Conservation (phyloP, 2,113 vertebrate genomes). For the Lycocorax pyrrhopterus region DNA sequence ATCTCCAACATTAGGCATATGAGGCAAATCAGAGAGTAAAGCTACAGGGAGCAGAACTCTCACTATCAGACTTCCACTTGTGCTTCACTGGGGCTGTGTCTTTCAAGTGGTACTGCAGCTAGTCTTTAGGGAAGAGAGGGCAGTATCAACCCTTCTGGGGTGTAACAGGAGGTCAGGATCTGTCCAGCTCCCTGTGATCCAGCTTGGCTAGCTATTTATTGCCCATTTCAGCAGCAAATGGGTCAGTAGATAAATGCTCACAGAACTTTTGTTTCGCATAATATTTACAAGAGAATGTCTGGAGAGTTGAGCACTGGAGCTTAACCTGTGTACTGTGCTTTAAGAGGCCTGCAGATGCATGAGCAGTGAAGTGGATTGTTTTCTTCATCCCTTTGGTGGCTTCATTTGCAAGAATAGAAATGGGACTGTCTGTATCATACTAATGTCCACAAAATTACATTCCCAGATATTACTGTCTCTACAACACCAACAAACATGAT, state of each 20-base stretch:
- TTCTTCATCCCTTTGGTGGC: not conserved
- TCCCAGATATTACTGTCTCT: not conserved
- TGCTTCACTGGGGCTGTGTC: not conserved
- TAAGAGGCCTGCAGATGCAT: not conserved
- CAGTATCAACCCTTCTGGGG: not conserved
- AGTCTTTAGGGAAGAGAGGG: not conserved
- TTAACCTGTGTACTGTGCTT: not conserved
- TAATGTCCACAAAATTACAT: not conserved
- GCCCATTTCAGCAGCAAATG: not conserved
- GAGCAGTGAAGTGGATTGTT: not conserved
- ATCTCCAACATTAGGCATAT: not conserved
- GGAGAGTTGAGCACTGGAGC: not conserved
- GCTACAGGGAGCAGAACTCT: not conserved
- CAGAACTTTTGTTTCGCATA: not conserved
- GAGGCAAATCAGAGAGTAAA: not conserved
- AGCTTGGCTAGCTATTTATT: not conserved
- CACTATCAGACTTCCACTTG: not conserved
- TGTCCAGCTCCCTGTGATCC: not conserved
- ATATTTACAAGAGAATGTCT: not conserved
- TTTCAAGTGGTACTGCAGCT: not conserved
- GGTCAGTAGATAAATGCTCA: not conserved
- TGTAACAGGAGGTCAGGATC: not conserved
- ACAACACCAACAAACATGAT: not conserved
- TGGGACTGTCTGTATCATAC: not conserved
- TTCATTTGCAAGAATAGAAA: not conserved